Base-by-base conservation (phyloP, 2,113 vertebrate species). In the Gasterosteus aculeatus region DNA sequence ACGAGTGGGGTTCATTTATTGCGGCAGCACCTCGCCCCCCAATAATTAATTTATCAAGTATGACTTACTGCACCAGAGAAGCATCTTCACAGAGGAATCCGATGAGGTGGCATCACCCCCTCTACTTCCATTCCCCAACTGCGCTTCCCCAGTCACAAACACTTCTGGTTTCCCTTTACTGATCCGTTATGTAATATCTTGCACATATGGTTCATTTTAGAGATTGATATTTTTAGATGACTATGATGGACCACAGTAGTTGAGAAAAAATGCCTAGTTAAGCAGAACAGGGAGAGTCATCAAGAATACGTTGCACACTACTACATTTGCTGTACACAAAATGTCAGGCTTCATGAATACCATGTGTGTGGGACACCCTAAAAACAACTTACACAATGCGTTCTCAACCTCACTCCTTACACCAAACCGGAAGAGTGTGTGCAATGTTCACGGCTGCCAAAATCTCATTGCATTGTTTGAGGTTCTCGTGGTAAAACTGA, bases 191-290 rank as follows among this genome's bases (percentile, higher is more conserved):
- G 89, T 88, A 94, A 93, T 53, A 75, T 60, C 18, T 22, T 14
- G 18, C 62, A 59, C 91, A 94, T 84, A 90, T 90, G 92, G 88
- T 92, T 93, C 80, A 85, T 74, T 92, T 94, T 91, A 93, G 65
- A 82, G 80, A 41, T 47, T 72, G 88, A 85, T 94, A 93, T 93
- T 93, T 94, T 94, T 94, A 94, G 90, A 82, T 18, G 49, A 60
- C 60, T 64, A 70, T 72, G 69, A 86, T 83, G 57, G 65, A 88
- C 64, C 56, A 71, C 80, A 75, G 66, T 69, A 64, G 89, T 86
- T 85, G 77, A 77, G 71, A 12, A 19, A 53, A 79, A 81, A 74
- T 8, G 62, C 76, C 69, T 54, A 71, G 81, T 81, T 78, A 87
- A 47, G 56, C 56, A 74, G 26, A 38, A 77, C 33, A 61, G 68